phyloP scores from a whole-genome alignment of 1,140 invertebrate genomes.

The Gerris buenoi region DNA sequence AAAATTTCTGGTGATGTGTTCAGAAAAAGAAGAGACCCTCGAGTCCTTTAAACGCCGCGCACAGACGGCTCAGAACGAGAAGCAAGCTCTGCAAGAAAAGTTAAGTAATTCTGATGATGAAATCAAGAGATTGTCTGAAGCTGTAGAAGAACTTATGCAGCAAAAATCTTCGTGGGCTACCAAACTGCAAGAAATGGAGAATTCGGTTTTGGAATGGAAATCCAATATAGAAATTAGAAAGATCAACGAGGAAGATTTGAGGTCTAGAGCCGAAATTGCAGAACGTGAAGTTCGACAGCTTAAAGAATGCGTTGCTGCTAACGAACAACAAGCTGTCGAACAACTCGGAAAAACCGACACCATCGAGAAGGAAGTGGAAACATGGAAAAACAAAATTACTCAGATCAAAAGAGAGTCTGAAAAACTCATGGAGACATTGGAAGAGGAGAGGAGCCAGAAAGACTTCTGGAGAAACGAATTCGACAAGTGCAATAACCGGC shows the following conservation, averaged over 20 bases:
- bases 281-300: neutral
- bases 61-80: neutral
- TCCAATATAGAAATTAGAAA: neutral
- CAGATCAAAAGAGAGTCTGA: neutral
- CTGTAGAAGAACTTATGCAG: neutral
- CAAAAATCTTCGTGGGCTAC: neutral
- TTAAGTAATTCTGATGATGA: neutral
- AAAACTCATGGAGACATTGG: neutral
- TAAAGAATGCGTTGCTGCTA: too few relatives aligned
- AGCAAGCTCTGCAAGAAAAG: neutral
- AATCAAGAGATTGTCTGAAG: neutral
- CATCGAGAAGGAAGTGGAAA: neutral
- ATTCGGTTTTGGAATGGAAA: neutral
- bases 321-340: neutral
- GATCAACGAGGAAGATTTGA: neutral
- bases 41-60: neutral
- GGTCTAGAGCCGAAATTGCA: neutral
- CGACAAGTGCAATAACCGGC: neutral
- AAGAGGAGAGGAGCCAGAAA: neutral
- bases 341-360: too few relatives aligned
- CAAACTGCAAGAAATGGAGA: neutral
- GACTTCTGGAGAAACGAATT: neutral
- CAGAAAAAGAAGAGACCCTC: neutral
- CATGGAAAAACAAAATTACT: neutral
- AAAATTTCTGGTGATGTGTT: neutral